These are phyloP conservation scores for Piaya cayana DNA, from an alignment of 2,113 vertebrate species.

Conservation along the genomic window DNA sequence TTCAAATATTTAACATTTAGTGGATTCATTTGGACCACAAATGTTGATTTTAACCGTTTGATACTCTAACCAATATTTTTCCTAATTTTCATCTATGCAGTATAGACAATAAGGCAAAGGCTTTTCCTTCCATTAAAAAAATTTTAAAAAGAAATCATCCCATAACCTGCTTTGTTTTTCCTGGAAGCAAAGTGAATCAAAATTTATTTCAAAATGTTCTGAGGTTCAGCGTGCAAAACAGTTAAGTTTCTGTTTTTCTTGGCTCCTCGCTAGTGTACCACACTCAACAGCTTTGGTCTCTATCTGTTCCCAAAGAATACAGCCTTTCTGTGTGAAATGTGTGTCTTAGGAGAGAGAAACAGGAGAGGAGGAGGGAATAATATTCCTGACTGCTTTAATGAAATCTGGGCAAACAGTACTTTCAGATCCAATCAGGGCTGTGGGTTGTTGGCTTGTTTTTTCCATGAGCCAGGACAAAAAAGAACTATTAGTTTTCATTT, in stretches of 20 bases:
- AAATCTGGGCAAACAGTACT: conserved; percentile 52
- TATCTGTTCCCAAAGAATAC: not conserved
- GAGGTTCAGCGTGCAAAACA: not conserved
- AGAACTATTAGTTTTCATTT: conserved; percentile 39
- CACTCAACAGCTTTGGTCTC: conserved; percentile 2
- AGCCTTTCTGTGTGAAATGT: not conserved
- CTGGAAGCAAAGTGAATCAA: not conserved
- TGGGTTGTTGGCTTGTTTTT: conserved; percentile 17
- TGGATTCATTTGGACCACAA: not conserved
- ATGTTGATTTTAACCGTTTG: not conserved
- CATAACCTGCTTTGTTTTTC: not conserved
- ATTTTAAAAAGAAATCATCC: not conserved
- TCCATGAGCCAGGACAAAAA: conserved; percentile 24
- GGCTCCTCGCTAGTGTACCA: not conserved
- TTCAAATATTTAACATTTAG: not conserved
- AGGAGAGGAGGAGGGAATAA: not conserved
- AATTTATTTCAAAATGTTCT: conserved; percentile 11
- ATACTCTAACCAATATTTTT: not conserved
- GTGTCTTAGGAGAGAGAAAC: conserved; percentile 24
- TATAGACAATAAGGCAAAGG: not conserved
- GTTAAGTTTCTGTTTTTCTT: conserved; percentile 56
- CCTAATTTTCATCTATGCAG: not conserved
- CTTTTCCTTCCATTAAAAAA: not conserved
- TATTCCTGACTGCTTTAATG: conserved; percentile 22
- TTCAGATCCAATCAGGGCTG: not conserved